Evolutionary conservation across 2,797 vertebrate species (phyloP).

Genomic region (Sylvilagus floridanus): DNA sequence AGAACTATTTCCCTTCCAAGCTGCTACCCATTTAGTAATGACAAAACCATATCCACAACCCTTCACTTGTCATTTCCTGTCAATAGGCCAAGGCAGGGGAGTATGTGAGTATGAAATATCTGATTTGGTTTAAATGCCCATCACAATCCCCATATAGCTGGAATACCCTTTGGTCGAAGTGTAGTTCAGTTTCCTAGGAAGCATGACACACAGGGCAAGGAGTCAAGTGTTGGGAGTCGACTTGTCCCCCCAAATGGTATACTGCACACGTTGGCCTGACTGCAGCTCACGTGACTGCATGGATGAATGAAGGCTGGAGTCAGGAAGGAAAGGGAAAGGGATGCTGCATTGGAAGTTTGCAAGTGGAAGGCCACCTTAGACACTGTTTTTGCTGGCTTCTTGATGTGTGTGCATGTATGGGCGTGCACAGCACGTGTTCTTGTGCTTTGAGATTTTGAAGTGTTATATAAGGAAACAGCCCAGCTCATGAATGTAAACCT

Average conservation of each 20-base stretch:
- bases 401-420: not conserved
- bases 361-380: conserved; percentile 50
- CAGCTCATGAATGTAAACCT: not conserved
- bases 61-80: not conserved
- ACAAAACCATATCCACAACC: conserved; percentile 50
- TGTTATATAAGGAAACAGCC: not conserved
- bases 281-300: not conserved
- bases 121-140: conserved; percentile 35
- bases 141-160: conserved; percentile 53
- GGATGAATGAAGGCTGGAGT: not conserved
- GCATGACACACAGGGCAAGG: not conserved
- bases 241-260: not conserved
- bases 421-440: not conserved
- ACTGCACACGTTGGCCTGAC: not conserved
- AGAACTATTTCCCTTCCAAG: conserved; percentile 71
- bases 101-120: conserved; percentile 64
- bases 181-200: not conserved
- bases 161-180: not conserved
- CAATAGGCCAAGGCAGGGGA: conserved; percentile 70
- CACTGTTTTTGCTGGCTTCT: not conserved
- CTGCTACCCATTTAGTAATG: conserved; percentile 76
- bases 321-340: not conserved
- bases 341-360: not conserved
- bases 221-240: not conserved
- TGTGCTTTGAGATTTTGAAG: not conserved